These are phyloP conservation scores for Myocastor coypus DNA, from an alignment of 2,113 vertebrate species.

Conservation along the genomic window DNA sequence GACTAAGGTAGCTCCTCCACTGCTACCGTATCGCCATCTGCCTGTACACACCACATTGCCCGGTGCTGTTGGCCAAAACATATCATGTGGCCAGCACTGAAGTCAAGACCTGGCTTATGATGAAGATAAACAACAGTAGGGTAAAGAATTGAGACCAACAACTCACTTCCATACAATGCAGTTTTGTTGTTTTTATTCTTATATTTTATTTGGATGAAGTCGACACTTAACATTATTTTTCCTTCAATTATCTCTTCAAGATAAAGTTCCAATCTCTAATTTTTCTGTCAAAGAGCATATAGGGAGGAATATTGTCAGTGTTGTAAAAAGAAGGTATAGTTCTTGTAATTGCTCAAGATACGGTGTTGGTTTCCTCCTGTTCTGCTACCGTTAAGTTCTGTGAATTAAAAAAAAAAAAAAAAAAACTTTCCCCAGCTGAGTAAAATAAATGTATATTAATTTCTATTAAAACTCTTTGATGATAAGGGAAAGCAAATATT, in stretches of 20 bases:
- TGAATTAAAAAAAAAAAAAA: not conserved
- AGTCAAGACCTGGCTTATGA: not conserved
- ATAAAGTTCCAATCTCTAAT: constrained; percentile 26
- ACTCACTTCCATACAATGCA: not conserved
- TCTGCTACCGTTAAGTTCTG: not conserved
- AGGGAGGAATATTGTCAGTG: not conserved
- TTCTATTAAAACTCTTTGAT: not conserved
- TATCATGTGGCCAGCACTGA: not conserved
- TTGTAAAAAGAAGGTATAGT: not conserved
- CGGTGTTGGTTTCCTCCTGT: not conserved
- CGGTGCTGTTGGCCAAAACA: not conserved
- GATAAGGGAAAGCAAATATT: constrained; percentile 24
- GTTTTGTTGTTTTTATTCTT: not conserved
- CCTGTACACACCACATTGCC: not conserved
- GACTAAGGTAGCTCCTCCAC: not conserved
- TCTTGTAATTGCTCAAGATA: not conserved
- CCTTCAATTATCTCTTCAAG: not conserved
- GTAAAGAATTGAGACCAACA: not conserved
- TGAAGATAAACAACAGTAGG: not conserved
- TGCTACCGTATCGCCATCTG: too few species aligned
- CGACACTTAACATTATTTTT: not conserved
- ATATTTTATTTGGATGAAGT: not conserved
- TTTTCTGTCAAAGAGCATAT: not conserved
- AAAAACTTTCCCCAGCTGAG: not conserved
- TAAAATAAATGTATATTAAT: constrained; percentile 23